Conservation (phyloP, 1,140 invertebrate species). For the Planococcus citri region DNA sequence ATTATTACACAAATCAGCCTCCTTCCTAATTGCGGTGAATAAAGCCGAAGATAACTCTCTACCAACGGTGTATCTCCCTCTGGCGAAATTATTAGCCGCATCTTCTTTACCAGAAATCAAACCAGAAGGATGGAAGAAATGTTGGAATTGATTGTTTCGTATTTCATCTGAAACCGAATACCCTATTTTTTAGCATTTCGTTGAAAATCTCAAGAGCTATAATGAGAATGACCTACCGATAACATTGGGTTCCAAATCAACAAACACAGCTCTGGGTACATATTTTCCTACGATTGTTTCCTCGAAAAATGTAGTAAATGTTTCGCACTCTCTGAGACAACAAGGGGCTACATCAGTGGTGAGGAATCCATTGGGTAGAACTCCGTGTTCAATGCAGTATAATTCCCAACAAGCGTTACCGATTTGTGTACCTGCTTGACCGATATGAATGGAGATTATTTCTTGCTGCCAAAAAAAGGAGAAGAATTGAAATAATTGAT, state of each 20-base stretch:
- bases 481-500: too few relatives aligned
- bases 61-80: constrained; percentile 50
- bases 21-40: constrained; percentile 33
- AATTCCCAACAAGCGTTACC: too few relatives aligned
- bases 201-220: too few relatives aligned
- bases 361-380: constrained; percentile 49
- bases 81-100: constrained; percentile 74
- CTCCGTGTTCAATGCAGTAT: constrained; percentile 72
- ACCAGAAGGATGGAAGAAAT: constrained; percentile 62
- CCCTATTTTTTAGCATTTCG: too few relatives aligned
- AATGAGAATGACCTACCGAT: constrained; percentile 35
- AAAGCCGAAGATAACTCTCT: constrained; percentile 38
- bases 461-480: too few relatives aligned
- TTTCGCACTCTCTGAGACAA: constrained; percentile 31
- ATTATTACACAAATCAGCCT: constrained; percentile 38
- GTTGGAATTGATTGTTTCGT: constrained; percentile 53
- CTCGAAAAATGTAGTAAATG: constrained; percentile 47
- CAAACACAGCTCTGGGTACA: constrained; percentile 61
- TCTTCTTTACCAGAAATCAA: constrained; percentile 73
- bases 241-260: constrained; percentile 66
- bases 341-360: not conserved
- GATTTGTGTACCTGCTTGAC: too few relatives aligned
- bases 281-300: constrained; percentile 54
- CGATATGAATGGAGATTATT: too few relatives aligned
- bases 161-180: constrained; percentile 49